Evolutionary conservation across 2,888 invertebrate species (phyloP), one percentile per base, ranked within the genome.

Genomic region (Nomada flava): DNA sequence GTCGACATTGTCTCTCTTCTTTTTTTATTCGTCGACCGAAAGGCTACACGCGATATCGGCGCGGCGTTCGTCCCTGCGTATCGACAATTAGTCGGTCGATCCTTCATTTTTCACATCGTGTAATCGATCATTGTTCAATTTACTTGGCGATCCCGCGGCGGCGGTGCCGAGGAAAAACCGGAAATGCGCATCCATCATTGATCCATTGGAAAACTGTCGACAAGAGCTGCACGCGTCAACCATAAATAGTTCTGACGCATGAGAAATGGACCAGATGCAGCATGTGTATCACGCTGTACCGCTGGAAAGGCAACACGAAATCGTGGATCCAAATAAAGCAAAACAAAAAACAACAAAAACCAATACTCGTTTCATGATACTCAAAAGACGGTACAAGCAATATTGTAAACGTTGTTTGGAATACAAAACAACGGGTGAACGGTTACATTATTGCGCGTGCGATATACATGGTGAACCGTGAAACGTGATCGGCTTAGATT

Each of bases 51-150:
- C 42, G 68, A 71, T 65, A 70, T 68, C 62, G 62, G 11, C 42
- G 26, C n/a, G 53, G 44, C 74, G 64, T 86, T 82, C 69, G 79
- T 79, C 84, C 70, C 72, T 62, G 70, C 74, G 72, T 78, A 74
- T 75, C 63, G 76, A 73, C 84, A 86, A 86, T 86, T 86, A 86
- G 86, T 79, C 85, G 69, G 47, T 52, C 79, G 79, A 74, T 70
- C 84, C 79, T 87, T 87, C 87, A 87, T 86, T 87, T 86, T 82
- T 86, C 86, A 84, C 73, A 77, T 79, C 79, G 79, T 76, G 82
- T 83, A 85, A 89, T 89, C 89, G 89, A 88, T 89, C 88, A 89
- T 89, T 84, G 87, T 86, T 89, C 88, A 87, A 87, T 89, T 89
- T 88, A 88, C 77, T 80, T 85, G 74, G 77, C 71, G 79, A 74